phyloP scores from a whole-genome alignment of 2,888 invertebrate species.

The Crioceris asparagi region DNA sequence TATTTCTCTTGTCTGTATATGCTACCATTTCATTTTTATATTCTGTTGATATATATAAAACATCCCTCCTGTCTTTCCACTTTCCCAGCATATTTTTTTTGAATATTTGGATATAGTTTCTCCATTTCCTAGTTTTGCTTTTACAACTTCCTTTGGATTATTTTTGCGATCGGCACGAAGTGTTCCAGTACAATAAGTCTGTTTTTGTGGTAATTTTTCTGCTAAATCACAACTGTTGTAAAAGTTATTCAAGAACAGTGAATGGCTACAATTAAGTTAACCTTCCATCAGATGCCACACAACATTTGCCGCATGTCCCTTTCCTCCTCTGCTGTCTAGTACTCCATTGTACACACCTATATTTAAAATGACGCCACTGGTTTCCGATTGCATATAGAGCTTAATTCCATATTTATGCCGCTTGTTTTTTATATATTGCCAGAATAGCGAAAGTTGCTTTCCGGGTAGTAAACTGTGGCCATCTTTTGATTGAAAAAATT shows the following conservation, averaged over 20 bases:
- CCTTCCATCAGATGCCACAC: conserved; percentile 4
- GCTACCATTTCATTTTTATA: conserved; percentile 15
- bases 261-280: conserved; percentile 2
- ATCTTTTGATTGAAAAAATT: conserved; percentile 2
- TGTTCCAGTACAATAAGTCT: conserved; percentile 1
- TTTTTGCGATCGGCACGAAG: not conserved
- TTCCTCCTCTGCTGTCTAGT: conserved; percentile 1
- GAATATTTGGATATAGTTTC: not conserved
- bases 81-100: conserved; percentile 24
- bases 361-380: conserved; percentile 2
- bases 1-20: conserved; percentile 12
- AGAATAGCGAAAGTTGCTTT: not conserved
- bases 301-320: conserved; percentile 5
- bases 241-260: conserved; percentile 2
- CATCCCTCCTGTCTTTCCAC: conserved; percentile 26
- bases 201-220: not conserved
- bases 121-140: not conserved
- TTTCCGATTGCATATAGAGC: conserved; percentile 1
- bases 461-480: conserved; percentile 2
- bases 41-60: conserved; percentile 24
- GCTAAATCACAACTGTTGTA: conserved; percentile 3
- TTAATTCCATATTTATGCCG: not conserved
- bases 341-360: not conserved
- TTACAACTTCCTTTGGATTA: conserved; percentile 1
- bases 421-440: not conserved